Evolutionary conservation across 2,888 invertebrate species (phyloP).

Genomic region (Frankliniella fusca): DNA sequence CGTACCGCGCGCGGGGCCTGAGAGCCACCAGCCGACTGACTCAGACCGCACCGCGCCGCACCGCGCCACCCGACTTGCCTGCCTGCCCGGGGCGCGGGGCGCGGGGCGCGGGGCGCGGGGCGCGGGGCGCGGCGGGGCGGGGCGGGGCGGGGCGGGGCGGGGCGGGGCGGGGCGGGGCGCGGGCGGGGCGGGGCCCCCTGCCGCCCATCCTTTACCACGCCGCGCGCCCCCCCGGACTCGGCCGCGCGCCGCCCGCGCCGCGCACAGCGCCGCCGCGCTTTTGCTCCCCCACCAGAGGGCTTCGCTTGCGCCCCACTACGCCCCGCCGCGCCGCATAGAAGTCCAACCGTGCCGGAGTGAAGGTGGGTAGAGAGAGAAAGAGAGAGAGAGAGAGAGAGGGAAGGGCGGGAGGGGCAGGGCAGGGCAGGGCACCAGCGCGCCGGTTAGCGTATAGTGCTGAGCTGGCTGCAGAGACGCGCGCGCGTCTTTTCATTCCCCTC

Average conservation of each 20-base stretch:
- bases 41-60: not conserved
- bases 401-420: not conserved
- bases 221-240: not conserved
- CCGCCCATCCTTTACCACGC: not conserved
- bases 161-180: not conserved
- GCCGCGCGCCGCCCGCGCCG: not conserved
- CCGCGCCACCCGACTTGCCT: too few relatives aligned
- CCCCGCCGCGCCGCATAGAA: not conserved
- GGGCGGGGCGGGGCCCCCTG: not conserved
- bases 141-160: not conserved
- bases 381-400: too few relatives aligned
- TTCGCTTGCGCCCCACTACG: not conserved
- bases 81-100: not conserved
- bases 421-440: not conserved
- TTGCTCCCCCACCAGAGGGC: not conserved
- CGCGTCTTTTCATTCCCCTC: too few relatives aligned
- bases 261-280: too few relatives aligned
- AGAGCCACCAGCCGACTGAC: not conserved
- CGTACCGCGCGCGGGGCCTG: not conserved
- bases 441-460: not conserved
- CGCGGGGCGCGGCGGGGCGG: not conserved
- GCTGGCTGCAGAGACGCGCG: not conserved
- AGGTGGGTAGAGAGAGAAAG: too few relatives aligned
- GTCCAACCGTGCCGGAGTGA: too few relatives aligned
- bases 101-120: not conserved